Conservation (phyloP, 2,797 vertebrate species). For the Pogonophryne albipinna region DNA sequence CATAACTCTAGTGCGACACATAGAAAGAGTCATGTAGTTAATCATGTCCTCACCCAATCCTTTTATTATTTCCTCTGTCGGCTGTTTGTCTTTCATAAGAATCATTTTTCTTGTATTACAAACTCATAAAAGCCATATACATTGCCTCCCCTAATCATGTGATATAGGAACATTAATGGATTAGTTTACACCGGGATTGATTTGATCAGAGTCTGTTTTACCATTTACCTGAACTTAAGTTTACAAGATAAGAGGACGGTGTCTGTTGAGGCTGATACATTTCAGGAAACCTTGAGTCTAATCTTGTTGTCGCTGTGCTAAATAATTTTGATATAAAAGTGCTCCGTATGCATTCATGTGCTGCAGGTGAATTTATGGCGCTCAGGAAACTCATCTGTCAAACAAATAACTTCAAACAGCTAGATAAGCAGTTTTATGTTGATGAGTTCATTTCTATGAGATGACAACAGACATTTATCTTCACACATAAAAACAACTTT, state of each 20-base stretch:
- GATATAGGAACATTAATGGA: not conserved
- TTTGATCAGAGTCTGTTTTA: not conserved
- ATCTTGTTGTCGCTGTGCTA: constrained; percentile 7
- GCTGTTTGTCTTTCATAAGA: not conserved
- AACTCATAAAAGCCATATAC: not conserved
- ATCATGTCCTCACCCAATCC: constrained; percentile 30
- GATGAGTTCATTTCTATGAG: not conserved
- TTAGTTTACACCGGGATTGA: constrained; percentile 17
- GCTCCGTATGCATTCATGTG: not conserved
- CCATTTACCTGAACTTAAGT: not conserved
- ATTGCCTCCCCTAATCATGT: not conserved
- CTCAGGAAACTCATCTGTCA: constrained; percentile 4
- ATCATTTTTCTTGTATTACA: constrained; percentile 21
- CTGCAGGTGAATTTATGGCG: constrained; percentile 4
- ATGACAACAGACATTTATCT: not conserved
- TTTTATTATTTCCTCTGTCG: constrained; percentile 8
- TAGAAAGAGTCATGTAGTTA: constrained; percentile 35
- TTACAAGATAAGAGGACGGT: not conserved
- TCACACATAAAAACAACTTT: not conserved
- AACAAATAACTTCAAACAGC: not conserved
- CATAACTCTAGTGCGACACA: constrained; percentile 33
- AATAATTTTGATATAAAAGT: constrained; percentile 23
- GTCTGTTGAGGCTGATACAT: not conserved
- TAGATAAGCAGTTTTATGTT: constrained; percentile 7
- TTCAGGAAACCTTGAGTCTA: not conserved